Evolutionary conservation across 2,888 invertebrate genomes (phyloP), one percentile per base, ranked within the genome.

Genomic region (Drosophila subsilvestris): DNA sequence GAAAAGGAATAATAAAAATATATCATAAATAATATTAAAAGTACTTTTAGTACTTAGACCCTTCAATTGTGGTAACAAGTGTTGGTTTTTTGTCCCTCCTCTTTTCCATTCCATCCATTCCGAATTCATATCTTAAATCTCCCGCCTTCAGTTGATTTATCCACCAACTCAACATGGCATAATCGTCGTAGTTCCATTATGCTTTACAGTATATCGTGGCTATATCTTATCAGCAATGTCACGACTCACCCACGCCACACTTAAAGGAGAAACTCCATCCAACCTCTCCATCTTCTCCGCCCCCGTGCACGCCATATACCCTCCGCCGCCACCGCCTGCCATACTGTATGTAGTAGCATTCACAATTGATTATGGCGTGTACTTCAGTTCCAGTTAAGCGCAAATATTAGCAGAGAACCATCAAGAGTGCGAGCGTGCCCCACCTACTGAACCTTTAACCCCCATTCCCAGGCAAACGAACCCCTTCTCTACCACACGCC

Each of bases 401-500:
- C 74, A 87, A 82, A 85, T 85, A 82, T 82, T 79, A 79, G 73
- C 74, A 79, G 63, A 66, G 67, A 71, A 44, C 72, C 63, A 61
- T 72, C 56, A 57, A 37, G 9, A 29, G 27, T 9, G 27, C 27
- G 27, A 29, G 27, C n/a, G n/a, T 9, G 27, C 32, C 32, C 32
- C 32, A 32, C 2, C 12, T 32, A 32, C 32, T 5, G 32, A 32
- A 32, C 32, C 5, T 9, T 5, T 12, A 12, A 32, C 32, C 32
- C 48, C 54, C 32, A 27, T 42, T n/a, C 37, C 37, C 51, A 14
- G 14, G 18, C 18, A 42, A 54, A 44, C 27, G 42, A 12, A 12
- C 25, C 48, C 18, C 51, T 14, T 10, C 43, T 14, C 18, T 45
- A 44, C 12, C 27, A 29, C 20, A 45, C 45, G 42, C 22, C 68